Percentiles rank a stretch among this genome's conserved stretches.
Evolutionary conservation across 2,113 vertebrate genomes (phyloP).

Genomic region (Melanerpes aurifrons): DNA sequence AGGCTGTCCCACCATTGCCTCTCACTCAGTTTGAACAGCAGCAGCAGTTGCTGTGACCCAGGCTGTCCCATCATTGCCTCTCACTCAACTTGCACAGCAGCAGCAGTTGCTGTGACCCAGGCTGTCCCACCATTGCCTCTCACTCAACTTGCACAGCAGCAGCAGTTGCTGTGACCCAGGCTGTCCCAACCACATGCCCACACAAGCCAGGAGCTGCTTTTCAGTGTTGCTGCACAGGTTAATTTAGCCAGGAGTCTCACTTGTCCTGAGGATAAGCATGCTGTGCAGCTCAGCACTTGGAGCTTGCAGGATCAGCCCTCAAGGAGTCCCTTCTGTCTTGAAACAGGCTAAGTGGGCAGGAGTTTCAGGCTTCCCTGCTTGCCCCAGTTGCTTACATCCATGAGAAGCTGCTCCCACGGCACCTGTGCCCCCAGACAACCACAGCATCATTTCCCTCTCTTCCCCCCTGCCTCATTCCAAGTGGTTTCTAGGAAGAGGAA

Average conservation of each 20-base stretch:
- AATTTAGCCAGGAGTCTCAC: background rate
- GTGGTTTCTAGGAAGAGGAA: background rate
- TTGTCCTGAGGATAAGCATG: background rate
- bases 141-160: too few species aligned
- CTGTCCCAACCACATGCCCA: background rate
- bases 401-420: background rate
- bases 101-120: background rate
- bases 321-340: background rate
- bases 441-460: background rate
- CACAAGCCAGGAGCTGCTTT: background rate
- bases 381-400: background rate
- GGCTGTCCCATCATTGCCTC: background rate
- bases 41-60: too few species aligned
- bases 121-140: background rate
- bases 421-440: background rate
- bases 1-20: background rate
- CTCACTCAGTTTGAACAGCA: too few species aligned
- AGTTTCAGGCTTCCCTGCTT: background rate
- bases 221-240: fast-evolving
- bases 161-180: too few species aligned
- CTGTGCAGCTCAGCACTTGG: background rate
- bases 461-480: background rate
- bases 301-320: background rate
- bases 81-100: background rate
- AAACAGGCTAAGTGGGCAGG: background rate